Evolutionary conservation across 2,113 vertebrate species (phyloP).

Genomic region (Notarius lentiginosus): DNA sequence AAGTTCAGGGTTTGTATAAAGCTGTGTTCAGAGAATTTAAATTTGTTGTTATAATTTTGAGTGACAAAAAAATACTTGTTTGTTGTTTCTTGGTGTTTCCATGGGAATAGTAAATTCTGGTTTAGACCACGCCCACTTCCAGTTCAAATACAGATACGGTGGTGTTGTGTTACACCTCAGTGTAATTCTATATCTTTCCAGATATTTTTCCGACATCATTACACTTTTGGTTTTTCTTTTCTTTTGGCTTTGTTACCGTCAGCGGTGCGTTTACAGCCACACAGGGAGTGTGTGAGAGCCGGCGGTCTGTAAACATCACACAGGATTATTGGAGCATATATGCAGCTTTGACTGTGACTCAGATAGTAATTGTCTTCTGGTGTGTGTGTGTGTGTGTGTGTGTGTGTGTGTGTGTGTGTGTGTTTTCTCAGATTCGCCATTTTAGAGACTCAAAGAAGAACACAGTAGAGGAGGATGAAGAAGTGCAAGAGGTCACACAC

Average conservation of each 20-base stretch:
- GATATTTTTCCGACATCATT: neutral
- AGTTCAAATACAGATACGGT: neutral
- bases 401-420: constrained; percentile 28
- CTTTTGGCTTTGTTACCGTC: neutral
- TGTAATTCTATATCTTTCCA: neutral
- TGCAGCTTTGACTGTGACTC: neutral
- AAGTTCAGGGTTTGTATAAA: neutral
- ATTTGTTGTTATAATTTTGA: neutral
- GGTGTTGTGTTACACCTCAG: neutral
- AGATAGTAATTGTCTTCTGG: neutral
- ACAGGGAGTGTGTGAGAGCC: neutral
- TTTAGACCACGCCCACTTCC: neutral
- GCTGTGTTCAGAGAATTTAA: neutral
- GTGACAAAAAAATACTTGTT: neutral
- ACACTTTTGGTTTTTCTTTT: neutral
- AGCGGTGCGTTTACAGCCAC: neutral
- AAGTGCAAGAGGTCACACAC: constrained; percentile 80
- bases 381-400: constrained; percentile 16
- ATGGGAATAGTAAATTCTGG: neutral
- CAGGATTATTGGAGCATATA: neutral
- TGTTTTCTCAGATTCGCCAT: constrained; percentile 73
- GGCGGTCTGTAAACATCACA: neutral
- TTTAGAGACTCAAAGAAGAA: constrained; percentile 89
- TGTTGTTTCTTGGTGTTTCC: neutral
- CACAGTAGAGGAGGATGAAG: constrained; percentile 85